Evolutionary conservation across 2,113 vertebrate species (phyloP).

Genomic region (Trachemys scripta): DNA sequence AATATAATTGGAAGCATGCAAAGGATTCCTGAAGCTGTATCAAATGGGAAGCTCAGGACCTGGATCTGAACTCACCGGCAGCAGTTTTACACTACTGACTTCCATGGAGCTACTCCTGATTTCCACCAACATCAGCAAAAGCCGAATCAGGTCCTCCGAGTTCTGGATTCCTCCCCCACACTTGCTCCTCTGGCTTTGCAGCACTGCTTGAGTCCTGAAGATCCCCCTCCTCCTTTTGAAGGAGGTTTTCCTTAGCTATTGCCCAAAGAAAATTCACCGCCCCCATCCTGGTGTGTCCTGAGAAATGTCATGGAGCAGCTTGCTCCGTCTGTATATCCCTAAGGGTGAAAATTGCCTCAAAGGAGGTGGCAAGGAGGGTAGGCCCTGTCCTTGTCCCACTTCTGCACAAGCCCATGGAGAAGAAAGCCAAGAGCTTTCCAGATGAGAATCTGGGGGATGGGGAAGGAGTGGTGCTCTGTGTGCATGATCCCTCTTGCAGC

Average conservation of each 20-base stretch:
- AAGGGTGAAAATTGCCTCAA: neutral
- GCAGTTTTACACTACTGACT: neutral
- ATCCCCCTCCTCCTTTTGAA: neutral
- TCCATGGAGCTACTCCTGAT: neutral
- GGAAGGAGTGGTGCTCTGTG: neutral
- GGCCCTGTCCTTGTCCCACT: fast-evolving
- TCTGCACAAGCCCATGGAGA: neutral
- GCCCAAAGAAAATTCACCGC: neutral
- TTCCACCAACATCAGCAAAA: neutral
- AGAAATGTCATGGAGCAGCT: fast-evolving
- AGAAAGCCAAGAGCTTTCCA: neutral
- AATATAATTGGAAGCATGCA: neutral
- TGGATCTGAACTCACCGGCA: neutral
- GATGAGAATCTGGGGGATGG: neutral
- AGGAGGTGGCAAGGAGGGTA: neutral
- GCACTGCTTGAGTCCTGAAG: neutral
- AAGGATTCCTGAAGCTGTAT: neutral
- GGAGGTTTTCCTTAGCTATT: neutral
- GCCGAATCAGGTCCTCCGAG: neutral
- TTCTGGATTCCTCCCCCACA: neutral
- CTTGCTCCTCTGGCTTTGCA: neutral
- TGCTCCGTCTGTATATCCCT: neutral
- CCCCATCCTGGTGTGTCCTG: neutral
- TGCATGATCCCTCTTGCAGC: neutral
- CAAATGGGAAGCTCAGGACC: neutral